These are phyloP conservation scores for Galagoides demidoff DNA, from an alignment of 2,797 vertebrate genomes.

Conservation along the genomic window DNA sequence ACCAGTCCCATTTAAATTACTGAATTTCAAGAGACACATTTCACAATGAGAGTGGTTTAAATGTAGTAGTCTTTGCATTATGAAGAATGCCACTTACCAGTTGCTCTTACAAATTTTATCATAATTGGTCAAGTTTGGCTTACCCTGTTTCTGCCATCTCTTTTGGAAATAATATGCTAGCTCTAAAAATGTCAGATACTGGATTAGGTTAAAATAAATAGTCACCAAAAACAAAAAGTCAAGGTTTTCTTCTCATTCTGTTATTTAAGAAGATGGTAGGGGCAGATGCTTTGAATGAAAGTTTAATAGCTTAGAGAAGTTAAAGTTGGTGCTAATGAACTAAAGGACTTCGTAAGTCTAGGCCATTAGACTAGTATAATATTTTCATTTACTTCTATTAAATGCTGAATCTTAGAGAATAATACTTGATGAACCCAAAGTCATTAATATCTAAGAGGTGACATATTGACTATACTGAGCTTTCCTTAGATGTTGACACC, in stretches of 20 bases:
- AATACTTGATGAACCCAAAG: background rate
- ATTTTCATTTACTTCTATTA: background rate
- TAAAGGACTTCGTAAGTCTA: background rate
- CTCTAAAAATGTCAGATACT: background rate
- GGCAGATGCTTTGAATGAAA: background rate
- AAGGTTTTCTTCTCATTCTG: background rate
- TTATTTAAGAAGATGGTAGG: background rate
- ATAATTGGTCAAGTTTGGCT: background rate
- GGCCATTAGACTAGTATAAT: background rate
- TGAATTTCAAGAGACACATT: background rate
- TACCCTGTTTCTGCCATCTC: background rate
- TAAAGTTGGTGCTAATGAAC: background rate
- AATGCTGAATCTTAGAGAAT: background rate
- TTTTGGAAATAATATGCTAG: background rate
- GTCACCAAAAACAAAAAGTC: background rate
- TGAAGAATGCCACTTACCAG: background rate
- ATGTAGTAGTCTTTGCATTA: background rate
- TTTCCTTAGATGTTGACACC: background rate
- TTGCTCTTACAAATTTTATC: background rate
- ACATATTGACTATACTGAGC: background rate
- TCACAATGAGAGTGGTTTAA: background rate
- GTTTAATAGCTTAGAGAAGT: background rate
- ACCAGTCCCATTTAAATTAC: background rate
- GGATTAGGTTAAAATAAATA: background rate
- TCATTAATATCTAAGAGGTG: background rate